These are phyloP conservation scores for Zele albiditarsus DNA, from an alignment of 2,888 invertebrate species.

Conservation along the genomic window DNA sequence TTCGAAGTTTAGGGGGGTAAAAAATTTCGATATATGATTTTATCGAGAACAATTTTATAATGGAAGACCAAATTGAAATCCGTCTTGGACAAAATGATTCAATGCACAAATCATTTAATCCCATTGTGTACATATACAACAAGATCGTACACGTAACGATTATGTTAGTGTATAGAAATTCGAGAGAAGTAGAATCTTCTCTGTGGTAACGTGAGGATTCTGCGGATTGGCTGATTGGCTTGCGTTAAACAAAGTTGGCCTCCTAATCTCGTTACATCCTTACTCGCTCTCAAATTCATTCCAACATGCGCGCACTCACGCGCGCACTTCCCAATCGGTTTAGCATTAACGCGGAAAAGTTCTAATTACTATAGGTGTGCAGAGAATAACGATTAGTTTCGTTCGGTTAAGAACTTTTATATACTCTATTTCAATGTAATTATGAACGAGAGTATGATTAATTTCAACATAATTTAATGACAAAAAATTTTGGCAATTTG, in stretches of 20 bases:
- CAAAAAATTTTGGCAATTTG: neutral
- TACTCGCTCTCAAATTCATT: conserved; percentile 64
- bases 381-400: conserved; percentile 64
- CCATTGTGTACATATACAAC: neutral
- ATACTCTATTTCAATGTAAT: conserved; percentile 2
- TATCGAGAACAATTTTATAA: neutral
- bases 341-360: conserved; percentile 67
- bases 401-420: conserved; percentile 12
- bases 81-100: conserved; percentile 35
- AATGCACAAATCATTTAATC: conserved; percentile 19
- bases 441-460: neutral
- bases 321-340: conserved; percentile 65
- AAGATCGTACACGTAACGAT: conserved; percentile 32
- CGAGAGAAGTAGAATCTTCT: neutral
- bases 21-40: neutral
- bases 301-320: conserved; percentile 36
- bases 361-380: conserved; percentile 65
- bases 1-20: too few species aligned
- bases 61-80: too few species aligned
- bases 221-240: conserved; percentile 63
- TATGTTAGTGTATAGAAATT: neutral
- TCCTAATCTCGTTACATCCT: conserved; percentile 67
- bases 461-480: neutral
- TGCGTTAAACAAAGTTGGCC: conserved; percentile 66
- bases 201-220: conserved; percentile 8